Percentiles rank a stretch among this genome's conserved stretches.
Conservation (phyloP, 2,113 vertebrate genomes). For the Calcarius ornatus region DNA sequence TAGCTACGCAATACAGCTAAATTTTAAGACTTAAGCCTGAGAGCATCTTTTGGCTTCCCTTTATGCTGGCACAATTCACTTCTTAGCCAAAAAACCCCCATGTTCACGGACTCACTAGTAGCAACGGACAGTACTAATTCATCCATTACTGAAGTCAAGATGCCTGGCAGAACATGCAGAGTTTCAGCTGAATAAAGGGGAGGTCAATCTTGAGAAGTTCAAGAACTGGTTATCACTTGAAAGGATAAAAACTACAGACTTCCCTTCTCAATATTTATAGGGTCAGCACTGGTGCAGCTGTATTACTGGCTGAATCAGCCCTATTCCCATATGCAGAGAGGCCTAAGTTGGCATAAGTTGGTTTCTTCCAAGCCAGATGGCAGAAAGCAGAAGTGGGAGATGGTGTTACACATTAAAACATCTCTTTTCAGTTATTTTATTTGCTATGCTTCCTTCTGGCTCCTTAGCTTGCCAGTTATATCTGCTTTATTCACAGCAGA, state of each 20-base stretch:
- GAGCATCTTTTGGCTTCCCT: neutral
- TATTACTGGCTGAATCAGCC: conserved; percentile 52
- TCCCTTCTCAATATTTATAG: conserved; percentile 45
- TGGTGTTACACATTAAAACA: conserved; percentile 62
- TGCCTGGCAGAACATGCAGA: neutral
- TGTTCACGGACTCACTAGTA: neutral
- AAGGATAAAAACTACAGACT: conserved; percentile 40
- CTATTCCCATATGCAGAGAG: conserved; percentile 30
- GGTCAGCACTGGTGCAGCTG: conserved; percentile 47
- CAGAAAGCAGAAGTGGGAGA: conserved; percentile 58
- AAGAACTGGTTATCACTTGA: conserved; percentile 46
- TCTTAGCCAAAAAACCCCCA: neutral
- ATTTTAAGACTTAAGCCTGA: neutral
- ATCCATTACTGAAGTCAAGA: neutral
- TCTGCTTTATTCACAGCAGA: conserved; percentile 42
- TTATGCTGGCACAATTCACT: neutral
- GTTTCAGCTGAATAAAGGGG: neutral
- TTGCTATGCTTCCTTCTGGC: conserved; percentile 54
- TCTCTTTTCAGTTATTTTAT: conserved; percentile 61
- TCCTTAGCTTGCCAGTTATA: conserved; percentile 34
- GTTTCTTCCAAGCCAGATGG: conserved; percentile 57
- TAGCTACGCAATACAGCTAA: neutral
- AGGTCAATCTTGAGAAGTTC: conserved; percentile 8
- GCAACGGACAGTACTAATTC: neutral
- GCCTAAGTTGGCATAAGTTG: conserved; percentile 39